Evolutionary conservation across 2,797 vertebrate species (phyloP).

Genomic region (Amphiprion clarkii): DNA sequence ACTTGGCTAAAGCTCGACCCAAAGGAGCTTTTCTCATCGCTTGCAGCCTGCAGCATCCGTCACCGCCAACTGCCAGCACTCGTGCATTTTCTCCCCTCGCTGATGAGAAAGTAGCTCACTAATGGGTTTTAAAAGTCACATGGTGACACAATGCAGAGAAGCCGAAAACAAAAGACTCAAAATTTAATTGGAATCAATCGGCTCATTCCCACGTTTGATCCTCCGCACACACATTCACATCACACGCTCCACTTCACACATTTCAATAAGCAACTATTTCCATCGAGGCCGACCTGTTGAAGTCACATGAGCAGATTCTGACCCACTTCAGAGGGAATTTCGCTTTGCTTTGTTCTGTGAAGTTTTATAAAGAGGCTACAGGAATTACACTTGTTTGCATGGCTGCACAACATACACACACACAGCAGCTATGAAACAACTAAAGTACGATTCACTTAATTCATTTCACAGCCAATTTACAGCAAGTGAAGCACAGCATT

Average conservation of each 20-base stretch:
- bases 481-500: not conserved
- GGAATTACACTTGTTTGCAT: not conserved
- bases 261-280: constrained; percentile 40
- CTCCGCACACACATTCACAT: constrained; percentile 43
- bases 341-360: constrained; percentile 49
- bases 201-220: constrained; percentile 80
- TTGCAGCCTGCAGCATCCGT: constrained; percentile 39
- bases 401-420: not conserved
- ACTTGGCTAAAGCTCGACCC: constrained; percentile 69
- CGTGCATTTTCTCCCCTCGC: constrained; percentile 6
- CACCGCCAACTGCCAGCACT: constrained; percentile 18
- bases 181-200: constrained; percentile 75
- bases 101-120: constrained; percentile 56
- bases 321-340: constrained; percentile 71
- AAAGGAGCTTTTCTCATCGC: constrained; percentile 76
- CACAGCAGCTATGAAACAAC: not conserved
- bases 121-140: constrained; percentile 65
- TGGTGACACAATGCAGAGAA: constrained; percentile 29
- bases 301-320: constrained; percentile 45
- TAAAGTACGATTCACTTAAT: not conserved
- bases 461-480: not conserved
- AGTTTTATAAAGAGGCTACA: constrained; percentile 21
- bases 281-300: constrained; percentile 44
- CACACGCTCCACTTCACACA: constrained; percentile 74
- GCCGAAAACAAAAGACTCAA: constrained; percentile 57